Evolutionary conservation across 1,140 invertebrate species (phyloP).

Genomic region (Globodera rostochiensis): DNA sequence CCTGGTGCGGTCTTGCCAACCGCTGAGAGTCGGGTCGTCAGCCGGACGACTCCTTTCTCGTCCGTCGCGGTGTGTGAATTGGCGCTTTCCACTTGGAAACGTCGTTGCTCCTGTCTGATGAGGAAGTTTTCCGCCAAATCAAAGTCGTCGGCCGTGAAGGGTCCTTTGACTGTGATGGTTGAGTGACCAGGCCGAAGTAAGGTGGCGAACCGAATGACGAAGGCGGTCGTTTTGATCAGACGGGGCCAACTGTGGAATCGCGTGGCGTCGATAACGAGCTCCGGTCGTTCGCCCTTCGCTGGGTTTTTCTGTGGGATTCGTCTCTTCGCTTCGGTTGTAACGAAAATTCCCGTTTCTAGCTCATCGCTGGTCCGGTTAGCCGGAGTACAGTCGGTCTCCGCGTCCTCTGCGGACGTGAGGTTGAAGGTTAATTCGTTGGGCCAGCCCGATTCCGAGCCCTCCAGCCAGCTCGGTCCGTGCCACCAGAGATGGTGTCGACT

Average conservation of each 20-base stretch:
- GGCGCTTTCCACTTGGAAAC: neutral
- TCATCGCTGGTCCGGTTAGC: neutral
- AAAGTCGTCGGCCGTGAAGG: neutral
- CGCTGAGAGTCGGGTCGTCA: neutral
- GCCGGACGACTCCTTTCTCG: neutral
- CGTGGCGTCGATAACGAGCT: neutral
- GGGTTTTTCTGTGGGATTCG: too few relatives aligned
- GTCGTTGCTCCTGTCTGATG: neutral
- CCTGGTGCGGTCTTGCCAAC: neutral
- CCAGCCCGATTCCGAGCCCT: neutral
- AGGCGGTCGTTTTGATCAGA: neutral
- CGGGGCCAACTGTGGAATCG: constrained; percentile 12
- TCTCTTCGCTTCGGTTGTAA: neutral
- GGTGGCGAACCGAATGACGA: neutral
- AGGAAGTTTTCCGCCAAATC: neutral
- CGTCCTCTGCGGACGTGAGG: neutral
- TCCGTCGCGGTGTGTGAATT: neutral
- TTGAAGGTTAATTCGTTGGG: neutral
- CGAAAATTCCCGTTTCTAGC: neutral
- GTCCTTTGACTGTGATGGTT: neutral
- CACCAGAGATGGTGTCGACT: constrained; percentile 28
- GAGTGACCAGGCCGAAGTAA: neutral
- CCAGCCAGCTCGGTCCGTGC: constrained; percentile 30
- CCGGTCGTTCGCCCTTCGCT: neutral
- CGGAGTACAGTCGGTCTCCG: too few relatives aligned